Conservation (phyloP, 2,113 vertebrate genomes). For the Nothobranchius furzeri region DNA sequence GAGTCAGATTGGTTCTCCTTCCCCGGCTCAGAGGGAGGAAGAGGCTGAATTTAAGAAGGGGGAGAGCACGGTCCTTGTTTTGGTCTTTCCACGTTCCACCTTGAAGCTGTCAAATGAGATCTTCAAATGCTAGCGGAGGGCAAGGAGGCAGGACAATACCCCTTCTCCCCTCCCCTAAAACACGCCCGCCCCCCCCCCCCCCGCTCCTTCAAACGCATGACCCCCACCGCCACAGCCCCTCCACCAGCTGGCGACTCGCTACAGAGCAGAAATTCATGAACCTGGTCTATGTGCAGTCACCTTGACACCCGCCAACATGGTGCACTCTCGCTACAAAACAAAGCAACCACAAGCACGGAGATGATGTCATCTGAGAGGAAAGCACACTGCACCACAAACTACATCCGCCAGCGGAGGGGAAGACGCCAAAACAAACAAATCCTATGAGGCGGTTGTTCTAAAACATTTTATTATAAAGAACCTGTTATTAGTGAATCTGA, state of each 20-base stretch:
- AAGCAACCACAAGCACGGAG: constrained; percentile 39
- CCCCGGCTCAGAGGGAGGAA: constrained; percentile 26
- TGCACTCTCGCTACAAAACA: constrained; percentile 5
- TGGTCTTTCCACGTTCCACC: constrained; percentile 88
- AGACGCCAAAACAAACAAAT: neutral
- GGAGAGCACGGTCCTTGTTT: constrained; percentile 76
- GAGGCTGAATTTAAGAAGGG: constrained; percentile 16
- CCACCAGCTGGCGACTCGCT: constrained; percentile 53
- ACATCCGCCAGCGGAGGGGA: constrained; percentile 16
- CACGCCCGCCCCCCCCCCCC: constrained; percentile 61
- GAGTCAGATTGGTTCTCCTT: constrained; percentile 76
- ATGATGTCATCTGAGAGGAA: constrained; percentile 60
- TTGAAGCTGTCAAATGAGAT: constrained; percentile 82
- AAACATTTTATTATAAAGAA: too few species aligned
- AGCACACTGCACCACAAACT: constrained; percentile 52
- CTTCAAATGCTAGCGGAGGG: constrained; percentile 75
- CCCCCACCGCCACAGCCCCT: constrained; percentile 20
- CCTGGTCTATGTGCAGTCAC: constrained; percentile 43
- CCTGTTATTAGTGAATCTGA: too few species aligned
- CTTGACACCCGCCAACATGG: constrained; percentile 36
- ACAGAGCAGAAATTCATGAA: constrained; percentile 44
- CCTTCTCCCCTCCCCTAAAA: constrained; percentile 59
- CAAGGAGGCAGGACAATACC: constrained; percentile 76
- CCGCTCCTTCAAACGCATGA: constrained; percentile 56
- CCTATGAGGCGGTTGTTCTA: too few species aligned